Conservation (phyloP, 2,888 invertebrate species). For the Diaphora mendica region DNA sequence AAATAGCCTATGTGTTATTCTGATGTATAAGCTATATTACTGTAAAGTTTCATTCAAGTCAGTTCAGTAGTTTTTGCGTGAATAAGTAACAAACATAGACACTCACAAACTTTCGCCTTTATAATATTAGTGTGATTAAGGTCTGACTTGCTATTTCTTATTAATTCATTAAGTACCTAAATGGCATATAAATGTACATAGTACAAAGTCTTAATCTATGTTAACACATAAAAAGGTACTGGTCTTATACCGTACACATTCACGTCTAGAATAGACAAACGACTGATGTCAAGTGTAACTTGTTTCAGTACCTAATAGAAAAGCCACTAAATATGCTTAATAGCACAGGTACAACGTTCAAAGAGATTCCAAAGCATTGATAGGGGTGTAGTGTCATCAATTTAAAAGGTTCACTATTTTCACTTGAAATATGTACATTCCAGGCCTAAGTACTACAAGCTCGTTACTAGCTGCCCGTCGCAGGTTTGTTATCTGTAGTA, state of each 20-base stretch:
- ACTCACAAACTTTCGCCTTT: no score
- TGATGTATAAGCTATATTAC: no score
- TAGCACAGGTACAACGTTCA: neutral
- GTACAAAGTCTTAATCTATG: no score
- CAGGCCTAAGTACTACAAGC: neutral
- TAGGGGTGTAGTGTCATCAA: neutral
- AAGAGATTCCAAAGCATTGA: neutral
- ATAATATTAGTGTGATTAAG: no score
- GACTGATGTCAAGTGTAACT: neutral
- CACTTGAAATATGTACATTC: neutral
- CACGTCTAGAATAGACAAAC: neutral
- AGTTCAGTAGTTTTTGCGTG: no score
- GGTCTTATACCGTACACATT: neutral
- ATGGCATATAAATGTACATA: no score
- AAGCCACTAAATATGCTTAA: neutral
- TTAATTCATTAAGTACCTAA: no score
- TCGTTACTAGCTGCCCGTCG: neutral
- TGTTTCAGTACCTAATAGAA: neutral
- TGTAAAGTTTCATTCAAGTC: no score
- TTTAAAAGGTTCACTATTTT: conserved; percentile 1
- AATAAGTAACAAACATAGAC: no score
- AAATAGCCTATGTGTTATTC: no score
- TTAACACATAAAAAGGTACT: neutral
- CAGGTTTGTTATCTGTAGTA: neutral
- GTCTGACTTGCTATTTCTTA: no score